phyloP scores from a whole-genome alignment of 2,797 vertebrate genomes.

The Sebastolobus altivelis region DNA sequence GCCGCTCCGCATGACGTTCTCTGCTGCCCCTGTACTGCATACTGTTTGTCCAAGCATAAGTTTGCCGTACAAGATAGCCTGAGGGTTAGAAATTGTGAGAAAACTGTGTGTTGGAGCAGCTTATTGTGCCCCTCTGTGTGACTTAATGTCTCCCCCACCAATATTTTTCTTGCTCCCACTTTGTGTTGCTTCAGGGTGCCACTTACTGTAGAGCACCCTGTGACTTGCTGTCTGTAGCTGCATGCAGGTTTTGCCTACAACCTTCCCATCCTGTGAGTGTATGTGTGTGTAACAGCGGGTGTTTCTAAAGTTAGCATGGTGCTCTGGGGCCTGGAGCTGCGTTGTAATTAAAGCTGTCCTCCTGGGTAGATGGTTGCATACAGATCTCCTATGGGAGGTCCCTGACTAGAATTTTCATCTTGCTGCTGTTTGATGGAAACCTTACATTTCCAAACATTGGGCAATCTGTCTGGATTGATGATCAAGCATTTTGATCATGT shows the following conservation, averaged over 20 bases:
- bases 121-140: constrained; percentile 5
- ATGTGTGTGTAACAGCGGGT: constrained; percentile 31
- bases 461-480: neutral
- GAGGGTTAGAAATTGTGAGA: neutral
- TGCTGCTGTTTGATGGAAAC: constrained; percentile 16
- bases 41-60: neutral
- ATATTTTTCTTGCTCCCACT: constrained; percentile 4
- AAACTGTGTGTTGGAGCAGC: constrained; percentile 10
- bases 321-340: constrained; percentile 60
- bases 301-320: constrained; percentile 58
- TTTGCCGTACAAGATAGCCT: neutral
- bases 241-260: constrained; percentile 37
- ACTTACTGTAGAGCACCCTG: constrained; percentile 14
- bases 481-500: neutral
- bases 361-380: constrained; percentile 45
- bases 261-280: constrained; percentile 15
- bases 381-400: constrained; percentile 41
- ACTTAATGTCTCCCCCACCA: neutral
- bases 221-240: constrained; percentile 36
- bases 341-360: constrained; percentile 77
- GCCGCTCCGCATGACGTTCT: neutral
- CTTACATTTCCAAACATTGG: constrained; percentile 23
- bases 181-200: constrained; percentile 36
- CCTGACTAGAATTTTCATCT: constrained; percentile 44
- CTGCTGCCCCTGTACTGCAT: neutral